phyloP scores from a whole-genome alignment of 2,797 vertebrate genomes.

The Chaetophractus vellerosus region DNA sequence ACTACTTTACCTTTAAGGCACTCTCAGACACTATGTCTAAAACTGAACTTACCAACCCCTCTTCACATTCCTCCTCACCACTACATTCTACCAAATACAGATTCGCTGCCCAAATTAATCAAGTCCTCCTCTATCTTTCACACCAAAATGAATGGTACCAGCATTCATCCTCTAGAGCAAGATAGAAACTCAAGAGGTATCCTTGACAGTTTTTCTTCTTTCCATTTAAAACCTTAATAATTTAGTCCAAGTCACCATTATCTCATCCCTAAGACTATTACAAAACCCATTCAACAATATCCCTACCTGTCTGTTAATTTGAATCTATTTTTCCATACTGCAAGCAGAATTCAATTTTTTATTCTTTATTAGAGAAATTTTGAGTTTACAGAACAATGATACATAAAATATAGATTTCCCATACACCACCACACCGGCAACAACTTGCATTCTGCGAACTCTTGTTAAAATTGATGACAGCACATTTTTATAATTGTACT shows the following conservation, averaged over 20 bases:
- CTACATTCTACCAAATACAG: not conserved
- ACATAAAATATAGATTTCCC: too few species aligned
- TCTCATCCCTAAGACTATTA: not conserved
- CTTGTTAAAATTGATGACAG: too few species aligned
- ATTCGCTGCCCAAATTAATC: not conserved
- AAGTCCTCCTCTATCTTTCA: not conserved
- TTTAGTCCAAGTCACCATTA: too few species aligned
- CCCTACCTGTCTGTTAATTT: not conserved
- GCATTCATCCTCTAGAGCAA: not conserved
- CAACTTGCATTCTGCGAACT: too few species aligned
- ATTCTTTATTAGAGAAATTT: too few species aligned
- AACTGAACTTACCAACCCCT: not conserved
- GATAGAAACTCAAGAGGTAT: not conserved
- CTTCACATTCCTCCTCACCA: not conserved
- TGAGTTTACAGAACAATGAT: too few species aligned
- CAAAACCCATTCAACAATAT: not conserved
- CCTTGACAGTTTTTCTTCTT: not conserved
- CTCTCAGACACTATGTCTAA: not conserved
- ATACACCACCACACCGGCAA: too few species aligned
- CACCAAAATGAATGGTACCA: too few species aligned
- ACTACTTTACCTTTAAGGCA: not conserved
- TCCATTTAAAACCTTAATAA: not conserved
- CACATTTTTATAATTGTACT: too few species aligned
- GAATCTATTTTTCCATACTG: not conserved
- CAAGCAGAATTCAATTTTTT: not conserved